Percentiles rank a stretch among this genome's conserved stretches.
These are phyloP conservation scores for Crotalus viridis DNA, from an alignment of 2,113 vertebrate genomes.

Conservation along the genomic window DNA sequence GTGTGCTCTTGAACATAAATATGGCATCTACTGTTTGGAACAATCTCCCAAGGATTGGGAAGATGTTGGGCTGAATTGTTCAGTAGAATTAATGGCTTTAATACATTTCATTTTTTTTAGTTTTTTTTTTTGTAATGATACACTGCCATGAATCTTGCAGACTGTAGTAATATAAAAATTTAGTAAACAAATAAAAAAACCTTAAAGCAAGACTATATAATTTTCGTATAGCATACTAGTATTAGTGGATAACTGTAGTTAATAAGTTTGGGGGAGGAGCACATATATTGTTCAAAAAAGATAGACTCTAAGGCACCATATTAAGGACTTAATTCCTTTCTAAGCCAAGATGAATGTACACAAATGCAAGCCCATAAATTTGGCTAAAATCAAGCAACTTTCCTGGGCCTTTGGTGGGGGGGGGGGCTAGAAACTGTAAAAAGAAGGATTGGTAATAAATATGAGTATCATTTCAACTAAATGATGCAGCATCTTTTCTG, in stretches of 20 bases:
- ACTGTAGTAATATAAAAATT: background rate
- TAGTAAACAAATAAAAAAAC: background rate
- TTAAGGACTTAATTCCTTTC: conserved; percentile 40
- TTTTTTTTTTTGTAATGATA: background rate
- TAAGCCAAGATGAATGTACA: conserved; percentile 28
- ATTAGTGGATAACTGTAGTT: conserved; percentile 21
- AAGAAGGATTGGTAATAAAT: conserved; percentile 20
- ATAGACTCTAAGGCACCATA: conserved; percentile 44
- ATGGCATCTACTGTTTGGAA: background rate
- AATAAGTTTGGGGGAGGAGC: conserved; percentile 23
- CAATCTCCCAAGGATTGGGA: background rate
- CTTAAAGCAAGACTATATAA: conserved; percentile 9
- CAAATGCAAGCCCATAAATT: conserved; percentile 31
- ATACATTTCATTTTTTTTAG: background rate
- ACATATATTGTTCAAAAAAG: conserved; percentile 32
- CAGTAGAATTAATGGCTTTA: background rate
- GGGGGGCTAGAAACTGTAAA: background rate
- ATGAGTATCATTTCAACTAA: conserved; percentile 38
- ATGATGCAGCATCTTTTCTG: conserved; percentile 42
- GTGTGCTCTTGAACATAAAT: background rate
- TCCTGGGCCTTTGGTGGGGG: conserved; percentile 6
- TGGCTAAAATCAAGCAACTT: conserved; percentile 45
- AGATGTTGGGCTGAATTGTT: background rate
- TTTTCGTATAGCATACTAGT: background rate
- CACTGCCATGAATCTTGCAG: background rate